Percentiles rank a stretch among this genome's conserved stretches.
These are phyloP conservation scores for Agrotis segetum DNA, from an alignment of 2,888 invertebrate genomes.

Conservation along the genomic window DNA sequence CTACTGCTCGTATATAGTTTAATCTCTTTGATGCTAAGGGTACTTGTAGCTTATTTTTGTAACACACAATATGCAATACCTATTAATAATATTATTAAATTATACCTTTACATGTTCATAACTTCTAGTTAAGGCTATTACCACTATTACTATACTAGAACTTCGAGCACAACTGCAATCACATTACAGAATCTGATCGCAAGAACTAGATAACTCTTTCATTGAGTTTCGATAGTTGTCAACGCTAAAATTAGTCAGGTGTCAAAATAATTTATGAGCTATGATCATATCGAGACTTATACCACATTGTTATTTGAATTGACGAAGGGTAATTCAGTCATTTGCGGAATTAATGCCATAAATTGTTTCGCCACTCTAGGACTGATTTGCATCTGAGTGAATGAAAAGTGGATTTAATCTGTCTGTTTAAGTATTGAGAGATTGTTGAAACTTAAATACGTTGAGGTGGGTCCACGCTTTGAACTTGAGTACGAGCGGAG, in stretches of 20 bases:
- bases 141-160: not conserved
- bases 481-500: no score
- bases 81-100: not conserved
- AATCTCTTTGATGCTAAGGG: no score
- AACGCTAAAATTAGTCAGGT: conserved; percentile 45
- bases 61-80: not conserved
- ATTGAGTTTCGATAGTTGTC: conserved; percentile 39
- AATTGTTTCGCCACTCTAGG: conserved; percentile 47
- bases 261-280: conserved; percentile 55
- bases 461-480: no score
- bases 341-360: conserved; percentile 32
- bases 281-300: conserved; percentile 54
- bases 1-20: no score
- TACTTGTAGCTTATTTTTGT: no score
- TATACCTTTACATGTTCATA: not conserved
- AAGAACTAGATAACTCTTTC: conserved; percentile 17
- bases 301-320: conserved; percentile 53
- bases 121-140: not conserved
- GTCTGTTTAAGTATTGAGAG: conserved; percentile 23
- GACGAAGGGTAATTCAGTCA: conserved; percentile 44
- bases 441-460: not conserved
- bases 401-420: conserved; percentile 31
- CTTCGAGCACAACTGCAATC: not conserved
- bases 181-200: conserved; percentile 9
- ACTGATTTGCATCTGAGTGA: conserved; percentile 28